Evolutionary conservation across 2,888 invertebrate species (phyloP).

Genomic region (Drosophila affinis): DNA sequence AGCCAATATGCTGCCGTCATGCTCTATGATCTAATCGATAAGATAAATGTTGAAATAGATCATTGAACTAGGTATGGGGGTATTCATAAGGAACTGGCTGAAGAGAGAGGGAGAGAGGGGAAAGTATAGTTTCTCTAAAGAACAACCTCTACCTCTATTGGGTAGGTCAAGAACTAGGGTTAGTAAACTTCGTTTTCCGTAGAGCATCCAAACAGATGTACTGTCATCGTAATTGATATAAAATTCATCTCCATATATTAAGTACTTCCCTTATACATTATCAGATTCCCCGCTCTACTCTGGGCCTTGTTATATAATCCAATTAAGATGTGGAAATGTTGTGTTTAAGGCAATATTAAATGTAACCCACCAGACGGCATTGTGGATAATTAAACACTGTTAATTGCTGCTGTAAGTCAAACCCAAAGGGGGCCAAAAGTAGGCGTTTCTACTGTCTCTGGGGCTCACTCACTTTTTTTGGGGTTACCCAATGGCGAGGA

Average conservation of each 20-base stretch:
- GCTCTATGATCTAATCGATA: constrained; percentile 42
- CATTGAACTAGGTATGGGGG: constrained; percentile 2
- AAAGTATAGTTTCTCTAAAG: too few relatives aligned
- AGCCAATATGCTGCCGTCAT: constrained; percentile 18
- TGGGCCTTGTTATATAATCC: constrained; percentile 23
- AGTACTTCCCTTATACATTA: background rate
- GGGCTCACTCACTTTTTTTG: background rate
- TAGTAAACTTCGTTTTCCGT: background rate
- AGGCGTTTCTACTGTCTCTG: constrained; percentile 25
- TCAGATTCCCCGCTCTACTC: background rate
- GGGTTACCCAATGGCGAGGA: constrained; percentile 49
- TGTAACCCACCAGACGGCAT: constrained; percentile 42
- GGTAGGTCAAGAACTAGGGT: too few relatives aligned
- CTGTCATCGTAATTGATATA: background rate
- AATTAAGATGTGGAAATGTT: constrained; percentile 28
- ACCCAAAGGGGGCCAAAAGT: constrained; percentile 17
- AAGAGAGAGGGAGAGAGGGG: background rate
- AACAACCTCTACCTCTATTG: too few relatives aligned
- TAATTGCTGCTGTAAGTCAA: constrained; percentile 32
- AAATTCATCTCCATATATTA: background rate
- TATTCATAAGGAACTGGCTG: too few relatives aligned
- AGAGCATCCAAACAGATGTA: too few relatives aligned
- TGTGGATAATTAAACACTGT: constrained; percentile 34
- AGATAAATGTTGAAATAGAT: constrained; percentile 31
- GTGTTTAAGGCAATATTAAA: constrained; percentile 38